Base-by-base conservation (phyloP, 1,140 invertebrate genomes). In the Fopius arisanus region DNA sequence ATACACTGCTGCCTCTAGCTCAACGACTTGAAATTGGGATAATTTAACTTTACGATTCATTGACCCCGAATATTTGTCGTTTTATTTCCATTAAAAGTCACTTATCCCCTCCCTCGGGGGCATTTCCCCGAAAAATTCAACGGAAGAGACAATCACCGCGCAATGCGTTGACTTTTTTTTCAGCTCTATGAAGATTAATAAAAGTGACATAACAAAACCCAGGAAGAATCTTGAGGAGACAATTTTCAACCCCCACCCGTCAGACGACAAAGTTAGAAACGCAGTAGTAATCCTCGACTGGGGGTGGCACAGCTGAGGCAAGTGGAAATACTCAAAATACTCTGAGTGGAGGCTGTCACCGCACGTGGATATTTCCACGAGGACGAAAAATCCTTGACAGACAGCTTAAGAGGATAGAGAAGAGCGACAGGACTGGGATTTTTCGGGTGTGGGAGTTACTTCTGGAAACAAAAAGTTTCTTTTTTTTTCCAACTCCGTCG, bases 361-460 rank as follows among this genome's bases (percentile, higher is more conserved):
- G 62, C 62, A 31, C 62, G 62, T 31, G 62, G 28, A 28, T 59
- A 65, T 65, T 65, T 29, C 14, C 16, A 65, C 62, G 19, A 59
- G 54, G 2, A 65, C 26, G 62, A 33, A 65, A 65, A 65, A 65
- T 65, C 62, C 62, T 65, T 65, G 62, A 65, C 62, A 65, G 62
- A 65, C 62, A 65, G 28, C 62, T 65, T 65, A 31, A 65, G 62
- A 65, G 62, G 62, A 65, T 65, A 59, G 19, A 48, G 54, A 12
- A 59, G 54, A 28, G 54, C 54, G 54, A 59, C 54, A 28, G 54
- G 6, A n/a, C n/a, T 48, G 9, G n/a, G 6, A 59, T 59, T 16
- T 65, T 16, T 65, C 2, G 29, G 14, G 28, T 4, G 28, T 1
- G 23, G 14, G 28, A 31, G 59, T 29, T 23, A 54, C 48, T 48